Evolutionary conservation across 2,797 vertebrate species (phyloP), one percentile per base, ranked within the genome.

Genomic region (Sebastes iracundus): DNA sequence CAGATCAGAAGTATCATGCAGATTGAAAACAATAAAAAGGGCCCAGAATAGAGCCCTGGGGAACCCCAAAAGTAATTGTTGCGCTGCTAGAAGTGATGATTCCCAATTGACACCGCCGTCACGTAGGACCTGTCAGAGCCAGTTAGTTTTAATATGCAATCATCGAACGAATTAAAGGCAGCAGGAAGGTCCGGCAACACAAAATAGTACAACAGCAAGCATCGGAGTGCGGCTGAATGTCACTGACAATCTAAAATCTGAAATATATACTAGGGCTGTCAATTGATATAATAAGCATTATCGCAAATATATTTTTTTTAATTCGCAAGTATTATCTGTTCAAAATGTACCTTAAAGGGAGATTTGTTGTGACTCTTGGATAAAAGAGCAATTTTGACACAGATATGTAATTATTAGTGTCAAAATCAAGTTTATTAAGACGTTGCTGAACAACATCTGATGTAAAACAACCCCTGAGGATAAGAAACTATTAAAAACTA

Each of bases 31-130:
- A 79, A 82, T 80, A 80, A 79, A 46, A 52, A 72, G 73, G 81
- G 64, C 64, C 32, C 0, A 59, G 28, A 73, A 83, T 16, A 6
- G 62, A 81, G 58, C 84, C 81, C 75, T 82, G 87, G 67, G 80
- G 90, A 81, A 80, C 77, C 46, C 83, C 81, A 69, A 58, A 83
- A 64, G 70, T 81, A 83, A 83, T 69, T 60, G n/a, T 35, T 88
- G 66, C 22, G 23, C 62, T 56, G 22, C 30, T 66, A 22, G 38
- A 73, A 7, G 20, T 63, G 68, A 66, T 56, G 20, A 46, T 28
- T 82, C 32, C 58, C 78, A 18, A 1, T 6, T 62, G 73, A 64
- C n/a, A 25, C 0, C 23, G 14, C 60, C 38, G 23, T 66, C 14
- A 74, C 52, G 72, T 60, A 64, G 23, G 7, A 87, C 55, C 68